Base-by-base conservation (phyloP, 2,113 vertebrate species). In the Pterophyllum scalare region DNA sequence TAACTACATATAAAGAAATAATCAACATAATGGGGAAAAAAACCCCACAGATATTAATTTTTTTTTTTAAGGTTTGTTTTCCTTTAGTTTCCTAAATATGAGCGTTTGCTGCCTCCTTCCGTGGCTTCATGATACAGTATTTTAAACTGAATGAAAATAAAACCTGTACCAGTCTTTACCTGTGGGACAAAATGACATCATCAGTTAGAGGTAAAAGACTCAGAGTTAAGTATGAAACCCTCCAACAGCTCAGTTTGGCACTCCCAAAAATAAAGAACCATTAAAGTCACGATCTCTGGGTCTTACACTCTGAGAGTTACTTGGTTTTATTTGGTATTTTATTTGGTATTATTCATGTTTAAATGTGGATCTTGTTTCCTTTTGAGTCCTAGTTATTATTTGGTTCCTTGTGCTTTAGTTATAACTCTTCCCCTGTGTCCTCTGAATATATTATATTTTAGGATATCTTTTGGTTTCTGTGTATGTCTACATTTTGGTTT, bases 21-120 rank as follows among this genome's bases (percentile, higher is more conserved):
- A 67, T 22, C 62, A 67, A 26, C 1, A 3, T 19, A 19, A 46
- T 46, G 64, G 33, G 2, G 9, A 40, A 26, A 67, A 26, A 46
- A 65, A 7, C 4, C 13, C 38, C 40, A 70, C 9, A 19, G 40
- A 70, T 49, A 70, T 49, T 49, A 28, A 49, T 24, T 0, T 10
- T 43, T 11, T 12, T 43, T 9, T 43, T 49, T 49, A 15, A 49
- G 3, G 8, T 56, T 56, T 56, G 0, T 19, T 52, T 20, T 31
- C 0, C 43, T 52, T 52, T 26, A 70, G 24, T 7, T 0, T 28
- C 40, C 3, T 20, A 0, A 28, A 52, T 13, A 52, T 31, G 17
- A 70, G 20, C 6, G 20, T 12, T 20, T 52, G 15, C 24, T 49
- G 65, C 3, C 24, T 52, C 0, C 49, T 52, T 31, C 15, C 24